Base-by-base conservation (phyloP, 2,113 vertebrate genomes). In the Brevimyrus niger region DNA sequence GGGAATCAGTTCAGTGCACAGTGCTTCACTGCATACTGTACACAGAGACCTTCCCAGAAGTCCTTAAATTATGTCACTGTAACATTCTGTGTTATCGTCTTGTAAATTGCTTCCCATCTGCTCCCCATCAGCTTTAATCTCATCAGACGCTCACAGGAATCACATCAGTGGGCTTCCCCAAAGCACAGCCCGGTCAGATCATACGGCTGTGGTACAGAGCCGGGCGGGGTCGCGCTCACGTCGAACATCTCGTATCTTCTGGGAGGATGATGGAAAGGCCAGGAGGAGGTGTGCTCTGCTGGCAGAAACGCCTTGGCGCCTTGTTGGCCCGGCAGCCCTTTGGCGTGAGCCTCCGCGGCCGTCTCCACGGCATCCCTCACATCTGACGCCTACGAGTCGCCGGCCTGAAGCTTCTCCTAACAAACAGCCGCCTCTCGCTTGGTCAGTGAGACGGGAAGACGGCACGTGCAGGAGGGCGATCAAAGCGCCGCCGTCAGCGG, bases 71-170 rank as follows among this genome's bases (percentile, higher is more conserved):
- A 58, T 69, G 87, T 76, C 69, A 87, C 90, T 88, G 90, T 82
- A 89, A 61, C 19, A 42, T 87, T 89, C n/a, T 47, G 86, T 86
- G 46, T 90, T 88, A 91, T 90, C 84, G 88, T 88, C 88, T 46
- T 11, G 76, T 86, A 88, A 87, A 89, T 87, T 87, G 89, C 87
- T 90, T 90, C 31, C 69, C 31, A 76, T 76, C 27, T 76, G 69
- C 15, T 42, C 13, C 17, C 73, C 35, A n/a, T 42, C 11, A 8
- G 73, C 13, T 38, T 42, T 19, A 42, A 19, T 42, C 73, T 13
- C 73, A 80, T 80, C 15, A 76, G 69, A 38, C 35, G 13, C 19
- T 19, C 1, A 15, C 3, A 5, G 3, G 69, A 6, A 17, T 38
- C 35, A 42, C 13, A 15, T 42, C 35, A 13, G 15, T 4, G 5